Percentiles rank a stretch among this genome's conserved stretches.
Evolutionary conservation across 2,113 vertebrate genomes (phyloP).

Genomic region (Dolichallabes microphthalmus): DNA sequence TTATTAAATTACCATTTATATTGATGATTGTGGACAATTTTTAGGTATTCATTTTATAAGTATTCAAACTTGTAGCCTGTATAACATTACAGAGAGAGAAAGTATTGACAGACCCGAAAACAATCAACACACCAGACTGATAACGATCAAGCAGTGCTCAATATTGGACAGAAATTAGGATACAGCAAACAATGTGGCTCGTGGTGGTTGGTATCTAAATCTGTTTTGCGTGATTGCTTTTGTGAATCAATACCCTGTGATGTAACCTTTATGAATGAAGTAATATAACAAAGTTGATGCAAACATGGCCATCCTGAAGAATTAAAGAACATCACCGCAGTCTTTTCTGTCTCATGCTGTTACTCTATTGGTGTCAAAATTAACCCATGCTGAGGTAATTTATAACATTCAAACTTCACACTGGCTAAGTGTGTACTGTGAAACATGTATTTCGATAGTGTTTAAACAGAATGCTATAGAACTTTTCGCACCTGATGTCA

Average conservation of each 20-base stretch:
- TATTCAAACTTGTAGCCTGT: conserved; percentile 23
- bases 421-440: neutral
- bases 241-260: conserved; percentile 34
- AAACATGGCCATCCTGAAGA: neutral
- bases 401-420: neutral
- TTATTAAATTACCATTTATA: neutral
- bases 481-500: too few species aligned
- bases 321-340: neutral
- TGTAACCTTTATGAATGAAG: conserved; percentile 24
- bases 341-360: neutral
- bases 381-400: neutral
- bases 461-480: neutral
- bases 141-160: conserved; percentile 36
- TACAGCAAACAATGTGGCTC: conserved; percentile 19
- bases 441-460: neutral
- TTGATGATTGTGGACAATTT: neutral
- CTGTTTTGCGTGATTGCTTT: conserved; percentile 26
- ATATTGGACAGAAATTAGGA: conserved; percentile 42
- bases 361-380: neutral
- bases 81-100: conserved; percentile 28
- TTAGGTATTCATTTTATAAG: neutral
- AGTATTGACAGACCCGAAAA: conserved; percentile 47
- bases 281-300: conserved; percentile 31
- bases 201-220: conserved; percentile 26
- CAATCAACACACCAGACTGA: conserved; percentile 34